Base-by-base conservation (phyloP, 2,113 vertebrate genomes). In the Oreochromis tanganicae region DNA sequence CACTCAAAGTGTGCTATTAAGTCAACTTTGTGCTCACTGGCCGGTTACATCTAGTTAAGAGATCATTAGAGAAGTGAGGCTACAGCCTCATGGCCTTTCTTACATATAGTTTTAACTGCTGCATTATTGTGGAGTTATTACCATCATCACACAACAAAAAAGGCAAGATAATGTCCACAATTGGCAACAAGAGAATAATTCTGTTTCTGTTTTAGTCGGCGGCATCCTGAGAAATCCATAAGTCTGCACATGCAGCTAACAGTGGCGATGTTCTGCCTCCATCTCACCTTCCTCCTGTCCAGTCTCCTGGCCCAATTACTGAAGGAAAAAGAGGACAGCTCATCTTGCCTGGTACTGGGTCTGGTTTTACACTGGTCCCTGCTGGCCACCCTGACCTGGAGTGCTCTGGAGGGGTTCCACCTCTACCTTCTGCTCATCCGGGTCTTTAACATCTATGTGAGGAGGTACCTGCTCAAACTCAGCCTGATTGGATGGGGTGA, bases 221-320 rank as follows among this genome's bases (percentile, higher is more conserved):
- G 91, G 43, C 92, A 96, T 75, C 88, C 95, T 0, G 96, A 98
- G 68, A 95, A 97, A 3, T 91, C 94, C 19, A 78, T 96, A 4
- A 34, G 93, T 43, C 92, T 97, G 82, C 98, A 98, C 1, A 1
- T 97, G 79, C 95, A 98, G 19, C 94, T 98, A 2, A 87, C 96
- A 1, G 43, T 55, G 21, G 97, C 97, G 5, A 80, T 98, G 85
- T n/a, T 98, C 48, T 96, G 97, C 88, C 96, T 98, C 92, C 98
- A 98, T 32, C 43, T 97, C 9, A 84, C 86, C 90, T 98, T 97
- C 95, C 90, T 98, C 90, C 38, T 97, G 87, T 94, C 86, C 13
- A 46, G 89, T 3, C 63, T 91, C 32, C 86, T 87, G 4, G 24
- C 81, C 0, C 38, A 73, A 57, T 27, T 61, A 1, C 7, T 68